These are phyloP conservation scores for Aphidius gifuensis DNA, from an alignment of 1,140 invertebrate genomes.

Conservation along the genomic window DNA sequence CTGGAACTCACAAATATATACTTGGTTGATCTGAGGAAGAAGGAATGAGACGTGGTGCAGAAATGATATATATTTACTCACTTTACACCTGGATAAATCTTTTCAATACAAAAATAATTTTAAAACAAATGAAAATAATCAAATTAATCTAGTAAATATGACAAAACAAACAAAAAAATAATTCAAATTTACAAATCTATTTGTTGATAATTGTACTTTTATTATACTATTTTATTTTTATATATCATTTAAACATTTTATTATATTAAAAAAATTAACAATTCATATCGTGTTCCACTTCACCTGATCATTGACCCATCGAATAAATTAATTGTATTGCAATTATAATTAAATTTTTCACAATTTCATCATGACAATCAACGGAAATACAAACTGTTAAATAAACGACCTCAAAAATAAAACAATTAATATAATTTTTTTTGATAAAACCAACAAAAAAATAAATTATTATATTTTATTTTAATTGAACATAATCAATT, in stretches of 20 bases:
- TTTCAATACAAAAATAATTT: not conserved
- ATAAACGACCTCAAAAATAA: not conserved
- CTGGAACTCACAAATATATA: slow-evolving; percentile 23
- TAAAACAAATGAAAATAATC: not conserved
- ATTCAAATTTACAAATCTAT: no score
- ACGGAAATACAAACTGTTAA: slow-evolving; percentile 38
- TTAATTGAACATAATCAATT: no score
- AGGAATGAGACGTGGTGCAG: slow-evolving; percentile 7
- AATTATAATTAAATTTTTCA: slow-evolving; percentile 48
- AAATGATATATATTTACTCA: slow-evolving; percentile 32
- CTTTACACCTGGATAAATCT: slow-evolving; percentile 47
- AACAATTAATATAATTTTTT: not conserved
- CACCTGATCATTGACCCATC: slow-evolving; percentile 42
- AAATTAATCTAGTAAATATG: not conserved
- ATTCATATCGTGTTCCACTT: slow-evolving; percentile 8
- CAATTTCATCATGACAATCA: slow-evolving; percentile 42
- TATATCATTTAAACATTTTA: no score
- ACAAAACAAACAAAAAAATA: no score
- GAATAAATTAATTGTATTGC: slow-evolving; percentile 46
- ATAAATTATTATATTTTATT: no score
- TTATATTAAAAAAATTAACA: not conserved
- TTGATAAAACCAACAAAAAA: not conserved
- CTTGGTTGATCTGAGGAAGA: slow-evolving; percentile 5
- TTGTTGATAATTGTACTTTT: no score
- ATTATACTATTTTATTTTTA: no score